Conservation (phyloP, 2,113 vertebrate genomes). For the Dolichallabes microphthalmus region DNA sequence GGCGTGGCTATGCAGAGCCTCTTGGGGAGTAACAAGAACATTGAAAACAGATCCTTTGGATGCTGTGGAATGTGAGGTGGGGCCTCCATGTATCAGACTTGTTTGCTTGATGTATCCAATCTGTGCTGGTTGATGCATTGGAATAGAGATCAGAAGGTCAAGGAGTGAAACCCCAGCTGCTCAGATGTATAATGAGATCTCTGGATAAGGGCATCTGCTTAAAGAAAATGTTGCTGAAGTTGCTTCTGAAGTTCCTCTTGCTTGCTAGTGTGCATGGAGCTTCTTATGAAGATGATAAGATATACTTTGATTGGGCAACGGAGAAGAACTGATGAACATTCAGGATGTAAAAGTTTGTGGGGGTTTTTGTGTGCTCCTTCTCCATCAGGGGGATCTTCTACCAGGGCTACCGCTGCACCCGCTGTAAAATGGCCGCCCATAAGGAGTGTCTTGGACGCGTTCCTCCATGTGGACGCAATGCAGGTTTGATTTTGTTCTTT, state of each 20-base stretch:
- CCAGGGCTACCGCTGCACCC: slow-evolving; percentile 87
- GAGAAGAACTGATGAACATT: not conserved
- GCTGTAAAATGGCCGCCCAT: slow-evolving; percentile 85
- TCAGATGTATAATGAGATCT: too few species aligned
- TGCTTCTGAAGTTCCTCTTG: not conserved
- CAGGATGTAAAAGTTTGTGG: not conserved
- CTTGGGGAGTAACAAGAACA: too few species aligned
- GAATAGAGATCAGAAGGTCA: too few species aligned
- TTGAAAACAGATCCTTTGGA: too few species aligned
- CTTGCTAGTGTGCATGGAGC: not conserved
- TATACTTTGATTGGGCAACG: not conserved
- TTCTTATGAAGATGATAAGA: not conserved
- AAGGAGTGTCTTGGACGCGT: slow-evolving; percentile 93
- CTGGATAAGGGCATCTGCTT: too few species aligned
- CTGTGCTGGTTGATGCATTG: too few species aligned
- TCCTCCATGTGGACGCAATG: slow-evolving; percentile 73
- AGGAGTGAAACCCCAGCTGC: too few species aligned
- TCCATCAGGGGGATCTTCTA: slow-evolving; percentile 84
- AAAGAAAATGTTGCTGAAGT: not conserved
- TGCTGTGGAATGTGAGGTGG: too few species aligned
- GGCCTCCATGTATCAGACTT: too few species aligned
- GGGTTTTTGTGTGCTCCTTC: not conserved
- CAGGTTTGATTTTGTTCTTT: slow-evolving; percentile 67
- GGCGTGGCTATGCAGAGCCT: too few species aligned
- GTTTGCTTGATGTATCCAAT: too few species aligned